These are phyloP conservation scores for Malurus alboscapulatus DNA, from an alignment of 2,113 vertebrate species.

Conservation along the genomic window DNA sequence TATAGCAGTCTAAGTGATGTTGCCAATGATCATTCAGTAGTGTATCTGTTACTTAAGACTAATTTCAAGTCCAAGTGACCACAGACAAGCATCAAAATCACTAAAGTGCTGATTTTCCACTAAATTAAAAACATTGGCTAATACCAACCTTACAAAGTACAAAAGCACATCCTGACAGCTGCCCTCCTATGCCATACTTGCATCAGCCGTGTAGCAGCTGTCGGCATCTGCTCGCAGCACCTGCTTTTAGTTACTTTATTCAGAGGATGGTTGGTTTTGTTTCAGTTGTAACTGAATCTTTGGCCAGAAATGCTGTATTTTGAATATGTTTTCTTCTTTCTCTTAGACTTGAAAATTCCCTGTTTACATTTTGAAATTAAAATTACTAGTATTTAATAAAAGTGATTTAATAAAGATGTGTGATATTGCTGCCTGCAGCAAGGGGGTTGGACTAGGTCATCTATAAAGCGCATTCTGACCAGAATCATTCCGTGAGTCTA, in stretches of 20 bases:
- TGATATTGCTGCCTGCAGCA: background rate
- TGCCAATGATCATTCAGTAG: background rate
- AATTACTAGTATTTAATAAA: background rate
- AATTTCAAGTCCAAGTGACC: background rate
- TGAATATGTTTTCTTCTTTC: background rate
- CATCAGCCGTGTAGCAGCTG: background rate
- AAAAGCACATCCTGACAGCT: background rate
- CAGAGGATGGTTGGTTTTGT: background rate
- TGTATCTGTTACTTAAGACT: background rate
- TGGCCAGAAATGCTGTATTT: background rate
- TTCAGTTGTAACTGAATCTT: background rate
- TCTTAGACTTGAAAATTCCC: background rate
- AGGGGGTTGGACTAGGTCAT: background rate
- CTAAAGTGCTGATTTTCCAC: background rate
- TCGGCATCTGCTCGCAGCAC: accelerated
- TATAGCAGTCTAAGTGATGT: background rate
- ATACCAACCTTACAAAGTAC: background rate
- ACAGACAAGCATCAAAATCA: background rate
- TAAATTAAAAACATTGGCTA: background rate
- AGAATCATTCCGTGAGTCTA: background rate
- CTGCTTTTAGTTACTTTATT: background rate
- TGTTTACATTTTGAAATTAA: background rate
- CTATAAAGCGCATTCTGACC: background rate
- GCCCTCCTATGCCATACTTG: background rate
- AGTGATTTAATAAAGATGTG: background rate